phyloP scores from a whole-genome alignment of 2,113 vertebrate genomes.

The Anoura caudifer region DNA sequence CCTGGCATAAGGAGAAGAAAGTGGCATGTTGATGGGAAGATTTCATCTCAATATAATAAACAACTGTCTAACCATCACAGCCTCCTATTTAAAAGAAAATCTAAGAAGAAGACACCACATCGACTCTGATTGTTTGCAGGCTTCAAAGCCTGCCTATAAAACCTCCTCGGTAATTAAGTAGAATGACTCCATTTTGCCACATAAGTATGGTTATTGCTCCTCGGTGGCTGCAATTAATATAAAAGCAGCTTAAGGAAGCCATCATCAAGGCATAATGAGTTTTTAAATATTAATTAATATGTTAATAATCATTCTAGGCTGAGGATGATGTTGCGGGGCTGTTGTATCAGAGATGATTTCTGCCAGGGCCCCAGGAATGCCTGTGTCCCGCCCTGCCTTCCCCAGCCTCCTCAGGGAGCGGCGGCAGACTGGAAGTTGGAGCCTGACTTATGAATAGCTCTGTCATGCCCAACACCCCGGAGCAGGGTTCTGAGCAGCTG shows the following conservation, averaged over 20 bases:
- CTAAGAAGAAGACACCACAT: slow-evolving; percentile 35
- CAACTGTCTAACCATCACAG: neutral
- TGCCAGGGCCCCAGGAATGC: slow-evolving; percentile 17
- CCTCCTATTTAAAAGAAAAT: neutral
- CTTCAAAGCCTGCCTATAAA: slow-evolving; percentile 50
- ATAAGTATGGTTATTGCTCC: slow-evolving; percentile 56
- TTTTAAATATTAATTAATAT: slow-evolving; percentile 79
- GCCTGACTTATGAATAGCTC: neutral
- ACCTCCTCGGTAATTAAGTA: slow-evolving; percentile 51
- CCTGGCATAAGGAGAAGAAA: neutral
- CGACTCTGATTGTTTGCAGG: slow-evolving; percentile 32
- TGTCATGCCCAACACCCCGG: neutral
- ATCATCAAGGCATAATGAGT: slow-evolving; percentile 72
- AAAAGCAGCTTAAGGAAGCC: slow-evolving; percentile 65
- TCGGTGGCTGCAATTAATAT: slow-evolving; percentile 66
- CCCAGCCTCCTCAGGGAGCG: neutral
- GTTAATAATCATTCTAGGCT: slow-evolving; percentile 72
- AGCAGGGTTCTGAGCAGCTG: neutral
- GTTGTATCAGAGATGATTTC: neutral
- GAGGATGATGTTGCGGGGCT: slow-evolving; percentile 35
- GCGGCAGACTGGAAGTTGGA: neutral
- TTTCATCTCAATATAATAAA: neutral
- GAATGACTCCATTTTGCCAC: slow-evolving; percentile 71
- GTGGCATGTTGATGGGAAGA: neutral
- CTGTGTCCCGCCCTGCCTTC: neutral